phyloP scores from a whole-genome alignment of 2,888 invertebrate genomes.

The Steinernema carpocapsae region DNA sequence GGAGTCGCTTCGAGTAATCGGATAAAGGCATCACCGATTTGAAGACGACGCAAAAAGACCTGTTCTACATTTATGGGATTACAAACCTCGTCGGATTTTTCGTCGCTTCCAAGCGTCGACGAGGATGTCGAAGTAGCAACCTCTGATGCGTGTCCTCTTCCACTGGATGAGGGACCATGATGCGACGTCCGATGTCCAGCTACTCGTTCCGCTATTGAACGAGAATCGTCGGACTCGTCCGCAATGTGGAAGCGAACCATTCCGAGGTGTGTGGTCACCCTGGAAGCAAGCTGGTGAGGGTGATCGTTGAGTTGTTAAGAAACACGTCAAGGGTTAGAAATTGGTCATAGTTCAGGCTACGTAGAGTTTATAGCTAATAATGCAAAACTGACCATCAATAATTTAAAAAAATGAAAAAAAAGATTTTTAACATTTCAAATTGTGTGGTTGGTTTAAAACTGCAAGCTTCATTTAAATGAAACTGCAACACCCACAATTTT shows the following conservation, averaged over 20 bases:
- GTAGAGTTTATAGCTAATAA: no score
- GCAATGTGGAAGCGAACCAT: conserved; percentile 29
- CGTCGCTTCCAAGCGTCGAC: conserved; percentile 6
- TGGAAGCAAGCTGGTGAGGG: no score
- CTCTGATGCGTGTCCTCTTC: background rate
- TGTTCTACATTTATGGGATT: background rate
- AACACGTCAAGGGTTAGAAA: no score
- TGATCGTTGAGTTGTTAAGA: no score
- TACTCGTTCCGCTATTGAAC: background rate
- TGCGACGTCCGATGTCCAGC: background rate
- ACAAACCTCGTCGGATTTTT: conserved; percentile 16
- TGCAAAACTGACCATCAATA: no score
- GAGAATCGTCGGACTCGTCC: background rate
- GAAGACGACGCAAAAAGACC: conserved; percentile 9
- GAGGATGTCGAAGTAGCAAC: conserved; percentile 17
- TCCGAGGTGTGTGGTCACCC: background rate
- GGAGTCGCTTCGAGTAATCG: background rate
- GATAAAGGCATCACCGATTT: conserved; percentile 22
- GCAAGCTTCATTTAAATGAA: no score
- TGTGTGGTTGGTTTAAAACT: no score
- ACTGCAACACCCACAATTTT: no score
- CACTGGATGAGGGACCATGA: background rate
- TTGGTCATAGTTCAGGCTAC: no score
- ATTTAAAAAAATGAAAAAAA: no score
- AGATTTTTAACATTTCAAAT: no score